A percentile compares a stretch with the other conserved stretches of the same genome.
phyloP scores from a whole-genome alignment of 2,888 invertebrate genomes.

The Andrena chrysosceles region DNA sequence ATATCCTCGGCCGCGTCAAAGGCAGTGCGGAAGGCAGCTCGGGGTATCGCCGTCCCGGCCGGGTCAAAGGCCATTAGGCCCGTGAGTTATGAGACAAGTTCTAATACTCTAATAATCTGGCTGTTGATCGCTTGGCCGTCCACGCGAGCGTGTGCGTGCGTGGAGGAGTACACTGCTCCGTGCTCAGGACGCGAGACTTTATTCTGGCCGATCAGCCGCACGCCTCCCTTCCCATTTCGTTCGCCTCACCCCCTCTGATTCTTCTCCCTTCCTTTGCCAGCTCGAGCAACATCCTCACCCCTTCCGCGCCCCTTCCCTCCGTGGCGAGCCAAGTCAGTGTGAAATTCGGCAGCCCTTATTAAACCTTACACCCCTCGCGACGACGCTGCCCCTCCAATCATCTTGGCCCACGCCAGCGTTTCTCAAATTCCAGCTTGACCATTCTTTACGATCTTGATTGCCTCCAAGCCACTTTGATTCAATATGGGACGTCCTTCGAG shows the following conservation, averaged over 20 bases:
- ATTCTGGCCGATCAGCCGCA: conserved; percentile 81
- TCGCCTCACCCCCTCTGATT: conserved; percentile 49
- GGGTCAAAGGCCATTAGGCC: conserved; percentile 80
- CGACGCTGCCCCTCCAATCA: conserved; percentile 36
- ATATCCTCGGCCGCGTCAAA: conserved; percentile 78
- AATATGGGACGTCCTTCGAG: too few relatives aligned
- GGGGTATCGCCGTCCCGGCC: conserved; percentile 64
- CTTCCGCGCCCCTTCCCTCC: conserved; percentile 40
- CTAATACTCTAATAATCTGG: conserved; percentile 84
- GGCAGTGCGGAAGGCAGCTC: conserved; percentile 75
- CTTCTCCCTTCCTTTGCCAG: conserved; percentile 64
- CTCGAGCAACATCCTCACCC: conserved; percentile 51
- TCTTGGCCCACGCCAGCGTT: conserved; percentile 31
- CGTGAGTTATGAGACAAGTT: conserved; percentile 84
- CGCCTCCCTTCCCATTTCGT: conserved; percentile 76
- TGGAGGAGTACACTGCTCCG: conserved; percentile 52
- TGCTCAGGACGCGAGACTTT: conserved; percentile 75
- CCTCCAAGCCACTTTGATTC: too few relatives aligned
- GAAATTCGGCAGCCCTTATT: conserved; percentile 84
- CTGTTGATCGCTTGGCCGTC: conserved; percentile 78
- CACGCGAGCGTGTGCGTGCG: conserved; percentile 54
- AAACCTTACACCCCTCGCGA: conserved; percentile 78
- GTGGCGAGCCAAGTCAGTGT: conserved; percentile 81
- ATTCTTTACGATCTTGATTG: too few relatives aligned
- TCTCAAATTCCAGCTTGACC: conserved; percentile 41